Conservation (phyloP, 30 jellyfish, hydroid and myxozoan species). For the Nemopilema nomurai region DNA sequence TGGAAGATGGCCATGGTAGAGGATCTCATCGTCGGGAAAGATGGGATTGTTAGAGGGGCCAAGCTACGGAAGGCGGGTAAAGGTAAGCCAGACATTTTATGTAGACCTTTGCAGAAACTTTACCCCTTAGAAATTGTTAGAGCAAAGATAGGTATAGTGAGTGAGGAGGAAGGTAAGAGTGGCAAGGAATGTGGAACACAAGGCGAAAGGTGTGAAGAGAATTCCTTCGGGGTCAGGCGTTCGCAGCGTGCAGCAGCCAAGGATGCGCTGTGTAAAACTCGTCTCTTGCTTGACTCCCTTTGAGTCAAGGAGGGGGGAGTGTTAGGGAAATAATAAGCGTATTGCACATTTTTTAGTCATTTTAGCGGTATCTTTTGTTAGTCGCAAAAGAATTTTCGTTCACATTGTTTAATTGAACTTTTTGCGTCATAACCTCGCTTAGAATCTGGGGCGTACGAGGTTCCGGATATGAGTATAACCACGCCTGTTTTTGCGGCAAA, state of each 20-base stretch:
- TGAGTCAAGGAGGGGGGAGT: slow-evolving; percentile 75
- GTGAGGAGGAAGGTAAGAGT: background rate
- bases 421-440: too few relatives aligned
- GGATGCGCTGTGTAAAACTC: slow-evolving; percentile 61
- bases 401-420: too few relatives aligned
- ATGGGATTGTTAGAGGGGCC: slow-evolving; percentile 65
- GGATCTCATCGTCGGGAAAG: slow-evolving; percentile 37
- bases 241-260: slow-evolving; percentile 61
- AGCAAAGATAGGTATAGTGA: background rate
- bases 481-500: too few relatives aligned
- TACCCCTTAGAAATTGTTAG: slow-evolving; percentile 26
- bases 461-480: too few relatives aligned
- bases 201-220: slow-evolving; percentile 5
- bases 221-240: background rate
- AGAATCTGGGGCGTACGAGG: too few relatives aligned
- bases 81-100: slow-evolving; percentile 36
- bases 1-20: slow-evolving; percentile 64
- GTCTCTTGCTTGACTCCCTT: slow-evolving; percentile 63
- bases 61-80: slow-evolving; percentile 39
- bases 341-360: too few relatives aligned
- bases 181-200: slow-evolving; percentile 2
- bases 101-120: slow-evolving; percentile 33
- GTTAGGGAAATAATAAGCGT: too few relatives aligned
- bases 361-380: too few relatives aligned
- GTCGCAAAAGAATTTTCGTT: too few relatives aligned